Evolutionary conservation across 2,888 invertebrate species (phyloP), one percentile per base, ranked within the genome.

Genomic region (Neelides folsomi): DNA sequence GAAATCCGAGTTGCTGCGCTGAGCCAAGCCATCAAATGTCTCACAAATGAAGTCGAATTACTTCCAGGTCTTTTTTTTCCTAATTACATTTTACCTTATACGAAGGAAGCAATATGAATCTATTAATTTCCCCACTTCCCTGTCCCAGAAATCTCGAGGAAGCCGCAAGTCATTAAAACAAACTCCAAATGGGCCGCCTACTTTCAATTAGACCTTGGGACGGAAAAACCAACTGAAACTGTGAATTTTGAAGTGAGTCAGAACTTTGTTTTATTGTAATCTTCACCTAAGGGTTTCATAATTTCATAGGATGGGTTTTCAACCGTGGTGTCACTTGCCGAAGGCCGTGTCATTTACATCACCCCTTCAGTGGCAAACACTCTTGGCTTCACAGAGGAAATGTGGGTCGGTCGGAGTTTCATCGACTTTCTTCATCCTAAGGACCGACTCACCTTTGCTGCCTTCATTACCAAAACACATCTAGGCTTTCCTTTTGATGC

Each of bases 341-440:
- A 88, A 65, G 89, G 89, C 1, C 77, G 84, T 1, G 82, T 89
- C 0, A 74, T 87, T 64, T 83, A 82, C 65, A 81, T 83, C 9
- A 83, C 86, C 0, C 71, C 81, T 0, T 78, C 78, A 44, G 72
- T 87, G 47, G 79, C 80, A 0, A 70, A 77, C 1, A 75, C 79
- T 1, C 74, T 89, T 47, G 88, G 86, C 1, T 89, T 81, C 67
- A 82, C 86, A 0, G 79, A 80, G 60, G 83, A 86, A 57, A 83
- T 86, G 79, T 88, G 87, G 86, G 71, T 83, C 35, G 88, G 87
- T 3, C 76, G 85, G 48, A 84, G 85, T 0, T 86, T 92, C 66
- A 84, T 86, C 51, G 87, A 90, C 66, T 89, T 88, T 67, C 76
- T 92, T 1, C 86, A 89, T 70, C 81, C 83, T 1, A 83, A 80